Evolutionary conservation across 2,113 vertebrate genomes (phyloP).

Genomic region (Motacilla tschutschensis): DNA sequence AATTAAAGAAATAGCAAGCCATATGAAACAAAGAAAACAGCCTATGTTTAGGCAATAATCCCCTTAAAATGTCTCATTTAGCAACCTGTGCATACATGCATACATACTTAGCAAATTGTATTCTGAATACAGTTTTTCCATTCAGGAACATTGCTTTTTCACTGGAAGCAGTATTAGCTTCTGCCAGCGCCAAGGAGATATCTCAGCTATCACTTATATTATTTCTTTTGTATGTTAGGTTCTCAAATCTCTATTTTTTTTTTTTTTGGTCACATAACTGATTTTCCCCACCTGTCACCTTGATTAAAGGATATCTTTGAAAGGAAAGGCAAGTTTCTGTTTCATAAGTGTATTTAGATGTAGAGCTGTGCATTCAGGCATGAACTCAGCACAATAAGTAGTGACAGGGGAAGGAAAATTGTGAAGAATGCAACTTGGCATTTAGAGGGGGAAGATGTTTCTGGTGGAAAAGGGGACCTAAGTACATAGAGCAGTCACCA

Average conservation of each 20-base stretch:
- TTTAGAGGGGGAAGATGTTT: neutral
- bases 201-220: neutral
- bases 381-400: neutral
- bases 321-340: slow-evolving; percentile 1
- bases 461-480: neutral
- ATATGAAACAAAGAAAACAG: neutral
- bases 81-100: neutral
- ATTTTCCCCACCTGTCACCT: slow-evolving; percentile 6
- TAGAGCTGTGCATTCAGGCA: neutral
- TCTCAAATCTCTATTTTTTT: neutral
- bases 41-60: neutral
- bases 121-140: neutral
- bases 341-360: neutral
- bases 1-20: neutral
- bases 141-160: neutral
- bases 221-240: neutral
- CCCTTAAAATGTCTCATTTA: neutral
- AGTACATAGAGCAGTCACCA: neutral
- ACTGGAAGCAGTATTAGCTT: neutral
- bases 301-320: slow-evolving; percentile 5
- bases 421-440: neutral
- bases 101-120: neutral
- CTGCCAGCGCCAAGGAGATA: neutral
- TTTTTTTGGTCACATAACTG: neutral
- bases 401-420: slow-evolving; percentile 5